These are phyloP conservation scores for Pollenia angustigena DNA, from an alignment of 2,888 invertebrate genomes.

Conservation along the genomic window DNA sequence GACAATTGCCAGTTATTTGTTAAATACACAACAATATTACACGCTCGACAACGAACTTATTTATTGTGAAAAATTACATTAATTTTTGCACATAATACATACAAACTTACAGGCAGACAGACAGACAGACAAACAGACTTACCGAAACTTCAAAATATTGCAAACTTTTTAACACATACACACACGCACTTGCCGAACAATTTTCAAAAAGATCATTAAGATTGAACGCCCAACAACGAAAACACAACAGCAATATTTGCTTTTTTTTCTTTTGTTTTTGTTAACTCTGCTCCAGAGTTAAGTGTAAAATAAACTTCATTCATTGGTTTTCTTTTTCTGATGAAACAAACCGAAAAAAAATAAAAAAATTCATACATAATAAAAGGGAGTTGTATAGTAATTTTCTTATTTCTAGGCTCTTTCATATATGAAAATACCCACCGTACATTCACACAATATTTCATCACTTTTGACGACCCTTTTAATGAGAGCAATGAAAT, in stretches of 20 bases:
- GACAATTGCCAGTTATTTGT: slow-evolving; percentile 82
- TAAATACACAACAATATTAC: slow-evolving; percentile 70
- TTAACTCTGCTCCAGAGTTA: slow-evolving; percentile 21
- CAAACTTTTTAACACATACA: neutral
- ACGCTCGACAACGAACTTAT: slow-evolving; percentile 67
- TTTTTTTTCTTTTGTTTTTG: slow-evolving; percentile 9
- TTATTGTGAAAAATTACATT: slow-evolving; percentile 69
- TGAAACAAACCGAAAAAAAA: neutral
- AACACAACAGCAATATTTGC: neutral
- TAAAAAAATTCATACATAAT: neutral
- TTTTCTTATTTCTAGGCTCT: slow-evolving; percentile 19
- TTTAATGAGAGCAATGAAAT: slow-evolving; percentile 49
- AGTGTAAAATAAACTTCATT: slow-evolving; percentile 70
- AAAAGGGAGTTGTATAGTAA: neutral
- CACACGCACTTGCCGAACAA: neutral
- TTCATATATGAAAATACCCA: slow-evolving; percentile 5
- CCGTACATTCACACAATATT: neutral
- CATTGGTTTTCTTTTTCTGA: slow-evolving; percentile 47
- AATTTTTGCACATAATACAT: slow-evolving; percentile 64
- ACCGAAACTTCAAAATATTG: slow-evolving; percentile 24
- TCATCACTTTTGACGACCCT: slow-evolving; percentile 49
- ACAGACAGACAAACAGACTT: neutral
- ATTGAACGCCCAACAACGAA: slow-evolving; percentile 17
- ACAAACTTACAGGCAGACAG: neutral
- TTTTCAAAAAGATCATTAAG: slow-evolving; percentile 26